Conservation (phyloP, 1,140 invertebrate genomes). For the Cardiocondyla obscurior region DNA sequence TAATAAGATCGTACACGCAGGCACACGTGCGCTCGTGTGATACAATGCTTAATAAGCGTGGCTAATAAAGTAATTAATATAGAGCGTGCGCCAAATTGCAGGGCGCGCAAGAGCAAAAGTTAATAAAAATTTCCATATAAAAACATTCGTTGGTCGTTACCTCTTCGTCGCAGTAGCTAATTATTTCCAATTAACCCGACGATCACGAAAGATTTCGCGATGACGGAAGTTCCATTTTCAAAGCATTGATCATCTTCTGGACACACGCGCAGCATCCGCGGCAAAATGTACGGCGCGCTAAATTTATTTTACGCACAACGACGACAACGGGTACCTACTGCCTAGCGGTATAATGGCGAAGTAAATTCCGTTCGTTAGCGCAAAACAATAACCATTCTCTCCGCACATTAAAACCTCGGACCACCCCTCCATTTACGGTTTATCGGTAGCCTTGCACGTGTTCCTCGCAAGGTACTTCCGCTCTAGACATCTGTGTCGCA, state of each 20-base stretch:
- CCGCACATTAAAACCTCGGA: background rate
- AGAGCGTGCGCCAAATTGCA: background rate
- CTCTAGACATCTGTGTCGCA: background rate
- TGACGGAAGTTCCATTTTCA: background rate
- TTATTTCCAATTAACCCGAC: background rate
- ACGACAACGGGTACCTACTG: background rate
- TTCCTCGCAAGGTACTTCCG: constrained; percentile 42
- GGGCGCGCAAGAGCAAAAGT: background rate
- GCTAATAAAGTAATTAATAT: constrained; percentile 1
- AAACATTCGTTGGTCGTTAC: background rate
- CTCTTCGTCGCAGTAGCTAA: background rate
- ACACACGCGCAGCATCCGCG: background rate
- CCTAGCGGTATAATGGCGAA: constrained; percentile 32
- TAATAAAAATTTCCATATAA: background rate
- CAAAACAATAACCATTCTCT: constrained; percentile 63
- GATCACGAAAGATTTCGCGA: background rate
- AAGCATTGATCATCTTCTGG: constrained; percentile 2
- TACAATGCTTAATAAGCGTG: background rate
- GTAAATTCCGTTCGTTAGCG: constrained; percentile 51
- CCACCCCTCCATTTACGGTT: background rate
- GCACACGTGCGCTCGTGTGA: background rate
- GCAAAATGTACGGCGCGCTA: background rate
- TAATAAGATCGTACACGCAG: background rate
- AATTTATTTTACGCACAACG: constrained; percentile 34
- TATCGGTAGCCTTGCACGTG: constrained; percentile 1